A percentile compares a stretch with the other conserved stretches of the same genome.
Evolutionary conservation across 2,888 invertebrate species (phyloP).

Genomic region (Seira sanloemensis): DNA sequence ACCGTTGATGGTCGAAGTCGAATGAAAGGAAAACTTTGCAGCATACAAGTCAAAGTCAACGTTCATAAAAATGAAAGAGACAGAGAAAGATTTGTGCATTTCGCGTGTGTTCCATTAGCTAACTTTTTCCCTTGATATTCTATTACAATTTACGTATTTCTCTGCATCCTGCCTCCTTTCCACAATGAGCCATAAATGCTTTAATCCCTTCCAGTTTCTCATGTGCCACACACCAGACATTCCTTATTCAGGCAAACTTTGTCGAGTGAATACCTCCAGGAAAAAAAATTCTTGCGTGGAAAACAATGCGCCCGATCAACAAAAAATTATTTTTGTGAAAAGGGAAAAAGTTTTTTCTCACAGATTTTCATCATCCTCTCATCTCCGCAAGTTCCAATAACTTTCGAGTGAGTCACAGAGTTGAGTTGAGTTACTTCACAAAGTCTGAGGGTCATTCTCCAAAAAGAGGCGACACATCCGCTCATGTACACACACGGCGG

Average conservation of each 20-base stretch:
- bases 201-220: background rate
- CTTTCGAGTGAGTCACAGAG: background rate
- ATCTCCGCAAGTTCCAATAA: background rate
- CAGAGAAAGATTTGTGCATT: slow-evolving; percentile 4
- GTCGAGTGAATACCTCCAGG: background rate
- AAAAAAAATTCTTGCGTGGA: background rate
- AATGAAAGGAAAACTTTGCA: slow-evolving; percentile 5
- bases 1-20: too few relatives aligned
- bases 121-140: background rate
- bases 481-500: background rate
- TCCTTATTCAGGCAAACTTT: too few relatives aligned
- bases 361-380: background rate
- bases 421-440: background rate
- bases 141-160: background rate
- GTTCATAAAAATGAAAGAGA: slow-evolving; percentile 6
- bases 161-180: background rate
- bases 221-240: too few relatives aligned
- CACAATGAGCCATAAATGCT: background rate
- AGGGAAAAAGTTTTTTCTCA: background rate
- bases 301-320: background rate
- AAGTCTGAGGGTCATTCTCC: slow-evolving; percentile 19
- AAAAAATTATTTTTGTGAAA: background rate
- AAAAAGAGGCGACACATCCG: slow-evolving; percentile 5
- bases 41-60: slow-evolving; percentile 5
- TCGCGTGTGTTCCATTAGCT: background rate